Conservation (phyloP, 2,797 vertebrate species). For the Molothrus aeneus region DNA sequence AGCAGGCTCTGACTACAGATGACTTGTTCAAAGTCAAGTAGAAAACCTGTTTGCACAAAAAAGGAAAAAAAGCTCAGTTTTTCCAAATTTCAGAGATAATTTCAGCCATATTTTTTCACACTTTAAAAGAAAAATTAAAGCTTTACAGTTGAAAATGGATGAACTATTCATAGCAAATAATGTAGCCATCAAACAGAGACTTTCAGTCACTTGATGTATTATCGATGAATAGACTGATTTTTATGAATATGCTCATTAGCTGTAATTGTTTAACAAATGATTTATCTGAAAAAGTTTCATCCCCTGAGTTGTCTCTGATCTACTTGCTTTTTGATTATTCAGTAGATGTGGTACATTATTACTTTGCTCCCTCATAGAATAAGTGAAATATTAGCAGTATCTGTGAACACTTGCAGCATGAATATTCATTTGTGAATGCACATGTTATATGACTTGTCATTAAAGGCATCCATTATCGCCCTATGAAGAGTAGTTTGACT, state of each 20-base stretch:
- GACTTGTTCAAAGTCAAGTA: not conserved
- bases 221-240: constrained; percentile 65
- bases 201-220: constrained; percentile 49
- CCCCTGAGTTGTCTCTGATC: constrained; percentile 36
- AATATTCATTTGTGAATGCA: constrained; percentile 46
- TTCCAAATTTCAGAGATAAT: constrained; percentile 22
- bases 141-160: constrained; percentile 21
- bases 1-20: not conserved
- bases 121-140: constrained; percentile 24
- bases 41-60: not conserved
- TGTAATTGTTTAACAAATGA: constrained; percentile 65
- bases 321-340: constrained; percentile 43
- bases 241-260: constrained; percentile 68
- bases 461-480: constrained; percentile 17
- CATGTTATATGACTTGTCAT: constrained; percentile 16
- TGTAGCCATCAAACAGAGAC: constrained; percentile 43
- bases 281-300: constrained; percentile 52
- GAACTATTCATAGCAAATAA: constrained; percentile 63
- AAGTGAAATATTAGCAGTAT: constrained; percentile 48
- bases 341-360: constrained; percentile 13
- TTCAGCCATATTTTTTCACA: constrained; percentile 28
- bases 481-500: constrained; percentile 3
- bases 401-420: constrained; percentile 14
- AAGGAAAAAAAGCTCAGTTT: not conserved
- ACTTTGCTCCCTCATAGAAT: not conserved